Evolutionary conservation across 1,140 invertebrate genomes (phyloP), one percentile per base, ranked within the genome.

Genomic region (Schlechtendalia chinensis): DNA sequence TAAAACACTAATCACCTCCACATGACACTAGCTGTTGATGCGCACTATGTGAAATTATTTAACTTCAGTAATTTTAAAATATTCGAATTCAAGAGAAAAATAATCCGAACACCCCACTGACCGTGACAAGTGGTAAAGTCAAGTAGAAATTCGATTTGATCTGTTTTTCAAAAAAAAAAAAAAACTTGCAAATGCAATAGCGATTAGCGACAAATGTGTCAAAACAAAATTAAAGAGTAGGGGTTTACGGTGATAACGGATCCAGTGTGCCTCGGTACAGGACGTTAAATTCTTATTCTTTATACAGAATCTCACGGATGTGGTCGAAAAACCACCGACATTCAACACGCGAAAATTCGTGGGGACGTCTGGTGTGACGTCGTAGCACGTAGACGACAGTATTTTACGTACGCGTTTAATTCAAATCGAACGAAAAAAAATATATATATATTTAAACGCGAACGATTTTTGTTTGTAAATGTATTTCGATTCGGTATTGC

Each of bases 161-260:
- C 10, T 5, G 4, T 45, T 45, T 45, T 45, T 45, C 10, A 45
- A 45, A 45, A 45, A 45, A 45, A 5, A 10, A 5, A 45, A 4
- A 45, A 45, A n/a, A n/a, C n/a, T n/a, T n/a, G n/a, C n/a, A 45
- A 45, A 45, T 45, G 39, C 10, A 45, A 45, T 45, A 45, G 39
- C 10, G 5, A 45, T 8, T 39, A 39, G 32, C 65, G 0, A 69
- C 65, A 47, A 47, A 69, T 69, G 22, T 50, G 45, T 50, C n/a
- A 50, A 50, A 69, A 69, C 67, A 69, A 69, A 69, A 69, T 50
- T 50, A 19, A 69, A 69, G 67, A 69, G 67, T 50, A 47, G 67
- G 67, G 45, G 45, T 50, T n/a, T 69, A 69, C 17, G 50, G n/a
- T 69, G 67, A 69, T 69, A 69, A 69, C 16, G 45, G 22, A 27